Evolutionary conservation across 2,113 vertebrate species (phyloP).

Genomic region (Lasiurus borealis): DNA sequence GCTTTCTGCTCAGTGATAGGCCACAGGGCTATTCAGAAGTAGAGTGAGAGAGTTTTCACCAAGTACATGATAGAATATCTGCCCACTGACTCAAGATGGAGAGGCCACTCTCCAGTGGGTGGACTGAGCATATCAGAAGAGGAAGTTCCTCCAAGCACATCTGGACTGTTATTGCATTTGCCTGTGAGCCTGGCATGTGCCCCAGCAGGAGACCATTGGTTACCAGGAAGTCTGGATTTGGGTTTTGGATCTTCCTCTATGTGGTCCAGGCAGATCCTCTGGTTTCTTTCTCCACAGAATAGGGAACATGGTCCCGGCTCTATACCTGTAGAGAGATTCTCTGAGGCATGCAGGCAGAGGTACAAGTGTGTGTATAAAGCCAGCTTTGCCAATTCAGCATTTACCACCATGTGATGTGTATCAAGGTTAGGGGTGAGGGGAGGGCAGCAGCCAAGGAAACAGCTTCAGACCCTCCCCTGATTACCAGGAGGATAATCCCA

Average conservation of each 20-base stretch:
- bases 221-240: background rate
- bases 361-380: accelerated
- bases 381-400: too few relatives aligned
- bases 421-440: too few relatives aligned
- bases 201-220: too few relatives aligned
- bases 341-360: accelerated
- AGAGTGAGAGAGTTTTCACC: background rate
- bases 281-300: background rate
- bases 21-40: background rate
- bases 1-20: background rate
- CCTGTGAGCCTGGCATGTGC: background rate
- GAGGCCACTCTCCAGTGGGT: background rate
- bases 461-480: background rate
- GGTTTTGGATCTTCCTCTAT: background rate
- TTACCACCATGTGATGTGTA: background rate
- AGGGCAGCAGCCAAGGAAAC: background rate
- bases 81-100: background rate
- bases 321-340: too few relatives aligned
- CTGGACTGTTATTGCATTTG: background rate
- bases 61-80: background rate
- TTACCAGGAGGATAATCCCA: background rate
- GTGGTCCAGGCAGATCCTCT: background rate
- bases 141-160: background rate
- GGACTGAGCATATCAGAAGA: background rate
- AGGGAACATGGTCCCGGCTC: background rate